A percentile compares a stretch with the other conserved stretches of the same genome.
phyloP scores from a whole-genome alignment of 2,888 invertebrate genomes.

The Phanerotoma sp. region DNA sequence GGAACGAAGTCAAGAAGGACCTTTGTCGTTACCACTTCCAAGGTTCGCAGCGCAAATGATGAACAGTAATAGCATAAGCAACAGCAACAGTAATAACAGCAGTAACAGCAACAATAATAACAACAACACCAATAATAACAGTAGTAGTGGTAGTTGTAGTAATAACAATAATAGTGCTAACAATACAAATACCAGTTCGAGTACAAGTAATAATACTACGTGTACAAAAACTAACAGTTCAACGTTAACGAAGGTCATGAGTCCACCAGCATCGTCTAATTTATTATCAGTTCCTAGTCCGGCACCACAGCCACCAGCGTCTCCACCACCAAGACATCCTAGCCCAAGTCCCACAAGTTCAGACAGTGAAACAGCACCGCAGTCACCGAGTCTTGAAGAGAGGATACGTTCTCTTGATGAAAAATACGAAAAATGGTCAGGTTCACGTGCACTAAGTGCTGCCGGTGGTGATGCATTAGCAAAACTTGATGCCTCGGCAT shows the following conservation, averaged over 20 bases:
- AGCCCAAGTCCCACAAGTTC: conserved; percentile 76
- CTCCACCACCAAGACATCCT: conserved; percentile 69
- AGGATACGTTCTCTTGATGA: conserved; percentile 90
- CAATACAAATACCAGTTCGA: conserved; percentile 28
- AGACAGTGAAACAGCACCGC: conserved; percentile 70
- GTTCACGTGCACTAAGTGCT: conserved; percentile 65
- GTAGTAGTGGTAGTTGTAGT: conserved; percentile 45
- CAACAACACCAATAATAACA: conserved; percentile 35
- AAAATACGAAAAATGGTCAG: conserved; percentile 89
- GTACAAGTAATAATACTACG: conserved; percentile 29
- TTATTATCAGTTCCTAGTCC: conserved; percentile 59
- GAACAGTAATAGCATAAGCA: conserved; percentile 51
- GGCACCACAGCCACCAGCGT: conserved; percentile 65
- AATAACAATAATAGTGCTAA: conserved; percentile 38
- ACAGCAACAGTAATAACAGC: conserved; percentile 40
- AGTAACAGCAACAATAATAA: conserved; percentile 24
- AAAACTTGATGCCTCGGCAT: conserved; percentile 58
- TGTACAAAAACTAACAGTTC: conserved; percentile 36
- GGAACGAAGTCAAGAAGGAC: conserved; percentile 66
- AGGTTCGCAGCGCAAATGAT: conserved; percentile 78
- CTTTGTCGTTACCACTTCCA: conserved; percentile 83
- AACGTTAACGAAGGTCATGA: conserved; percentile 51
- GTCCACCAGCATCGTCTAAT: conserved; percentile 51
- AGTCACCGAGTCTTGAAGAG: conserved; percentile 76
- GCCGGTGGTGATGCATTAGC: conserved; percentile 61